phyloP scores from a whole-genome alignment of 1,140 invertebrate species.

The Babylonia areolata region DNA sequence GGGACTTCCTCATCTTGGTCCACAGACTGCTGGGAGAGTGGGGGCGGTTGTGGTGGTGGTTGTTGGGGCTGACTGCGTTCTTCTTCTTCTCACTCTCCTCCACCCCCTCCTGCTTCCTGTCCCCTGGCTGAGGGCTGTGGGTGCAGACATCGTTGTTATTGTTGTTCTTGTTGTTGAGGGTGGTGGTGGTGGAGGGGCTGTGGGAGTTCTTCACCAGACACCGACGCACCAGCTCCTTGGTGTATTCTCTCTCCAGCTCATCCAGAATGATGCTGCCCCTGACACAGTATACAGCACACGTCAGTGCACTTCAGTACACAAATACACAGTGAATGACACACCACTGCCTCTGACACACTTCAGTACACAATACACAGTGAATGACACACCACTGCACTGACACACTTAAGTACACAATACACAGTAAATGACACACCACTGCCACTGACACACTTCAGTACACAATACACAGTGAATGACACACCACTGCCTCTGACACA shows the following conservation, averaged over 20 bases:
- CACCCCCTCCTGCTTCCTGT: background rate
- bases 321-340: background rate
- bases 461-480: no score
- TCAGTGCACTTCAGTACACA: no score
- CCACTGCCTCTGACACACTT: no score
- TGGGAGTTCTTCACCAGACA: background rate
- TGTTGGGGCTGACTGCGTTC: background rate
- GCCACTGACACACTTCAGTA: no score
- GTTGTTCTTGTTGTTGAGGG: background rate
- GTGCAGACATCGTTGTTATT: background rate
- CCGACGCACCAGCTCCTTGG: slow-evolving; percentile 19
- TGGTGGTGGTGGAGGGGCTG: background rate
- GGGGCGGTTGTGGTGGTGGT: background rate
- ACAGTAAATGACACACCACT: no score
- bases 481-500: no score
- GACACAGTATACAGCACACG: background rate
- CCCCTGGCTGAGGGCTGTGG: background rate
- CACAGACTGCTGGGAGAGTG: background rate
- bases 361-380: no score
- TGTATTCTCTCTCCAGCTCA: slow-evolving; percentile 29
- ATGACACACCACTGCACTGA: no score
- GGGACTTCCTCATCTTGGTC: slow-evolving; percentile 30
- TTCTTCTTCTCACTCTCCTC: slow-evolving; percentile 1
- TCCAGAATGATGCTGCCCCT: slow-evolving; percentile 35
- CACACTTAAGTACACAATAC: no score